These are phyloP conservation scores for Gastracanthus pulcherrimus DNA, from an alignment of 2,888 invertebrate species.

Conservation along the genomic window DNA sequence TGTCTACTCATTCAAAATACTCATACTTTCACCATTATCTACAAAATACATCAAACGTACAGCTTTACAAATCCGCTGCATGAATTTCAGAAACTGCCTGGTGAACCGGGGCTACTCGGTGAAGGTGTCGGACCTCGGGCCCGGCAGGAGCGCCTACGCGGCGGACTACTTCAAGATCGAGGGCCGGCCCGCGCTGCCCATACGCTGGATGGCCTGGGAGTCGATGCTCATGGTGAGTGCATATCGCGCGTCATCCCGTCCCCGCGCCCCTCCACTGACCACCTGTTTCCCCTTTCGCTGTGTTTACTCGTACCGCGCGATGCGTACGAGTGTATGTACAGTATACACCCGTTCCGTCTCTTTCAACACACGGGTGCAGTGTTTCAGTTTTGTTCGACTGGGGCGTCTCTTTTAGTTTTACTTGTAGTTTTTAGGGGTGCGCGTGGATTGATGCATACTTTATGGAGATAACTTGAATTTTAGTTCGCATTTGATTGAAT, in stretches of 20 bases:
- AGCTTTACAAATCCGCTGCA: neutral
- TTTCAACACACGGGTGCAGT: no score
- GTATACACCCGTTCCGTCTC: no score
- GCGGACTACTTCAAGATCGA: conserved; percentile 90
- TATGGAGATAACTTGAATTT: no score
- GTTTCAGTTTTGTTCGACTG: no score
- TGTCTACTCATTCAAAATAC: no score
- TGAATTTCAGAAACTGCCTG: conserved; percentile 87
- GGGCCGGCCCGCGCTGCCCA: conserved; percentile 85
- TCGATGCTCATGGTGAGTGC: conserved; percentile 85
- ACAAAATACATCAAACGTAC: no score
- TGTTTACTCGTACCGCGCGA: neutral
- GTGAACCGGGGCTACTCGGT: conserved; percentile 86
- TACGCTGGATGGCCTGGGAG: conserved; percentile 95
- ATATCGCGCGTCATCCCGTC: conserved; percentile 23
- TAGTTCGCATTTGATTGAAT: no score
- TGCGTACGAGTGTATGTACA: no score
- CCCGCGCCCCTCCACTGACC: conserved; percentile 54
- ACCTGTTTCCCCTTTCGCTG: conserved; percentile 49
- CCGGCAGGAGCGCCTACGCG: conserved; percentile 84
- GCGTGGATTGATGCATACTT: no score
- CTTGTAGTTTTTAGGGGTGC: no score
- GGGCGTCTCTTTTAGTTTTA: no score
- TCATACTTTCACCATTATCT: no score
- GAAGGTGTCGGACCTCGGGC: conserved; percentile 88